Conservation (phyloP, 92 coral and sea anemone species). For the Diadumene lineata region DNA sequence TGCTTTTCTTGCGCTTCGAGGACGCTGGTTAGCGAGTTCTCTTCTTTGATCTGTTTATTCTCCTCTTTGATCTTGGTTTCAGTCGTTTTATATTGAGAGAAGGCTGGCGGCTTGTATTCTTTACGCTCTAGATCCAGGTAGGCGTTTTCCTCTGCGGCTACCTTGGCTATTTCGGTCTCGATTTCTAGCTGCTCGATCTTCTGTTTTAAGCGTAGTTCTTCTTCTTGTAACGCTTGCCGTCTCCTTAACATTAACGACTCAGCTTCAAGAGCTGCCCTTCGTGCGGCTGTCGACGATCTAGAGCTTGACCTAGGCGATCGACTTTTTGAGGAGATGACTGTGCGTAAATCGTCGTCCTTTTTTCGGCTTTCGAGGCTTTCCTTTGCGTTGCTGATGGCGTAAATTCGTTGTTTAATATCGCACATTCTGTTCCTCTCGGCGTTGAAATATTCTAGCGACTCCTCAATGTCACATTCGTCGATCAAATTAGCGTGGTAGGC, state of each 20-base stretch:
- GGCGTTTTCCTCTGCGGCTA: constrained; percentile 41
- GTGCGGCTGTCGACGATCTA: constrained; percentile 31
- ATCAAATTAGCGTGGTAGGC: constrained; percentile 23
- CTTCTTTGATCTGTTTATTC: neutral
- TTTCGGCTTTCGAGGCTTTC: neutral
- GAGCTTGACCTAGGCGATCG: constrained; percentile 22
- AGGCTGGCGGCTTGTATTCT: constrained; percentile 26
- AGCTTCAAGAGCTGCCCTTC: constrained; percentile 38
- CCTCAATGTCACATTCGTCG: constrained; percentile 24
- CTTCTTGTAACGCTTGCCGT: constrained; percentile 36
- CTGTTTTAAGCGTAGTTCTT: constrained; percentile 48
- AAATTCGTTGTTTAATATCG: constrained; percentile 23
- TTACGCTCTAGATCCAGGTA: neutral
- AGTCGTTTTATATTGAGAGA: no score
- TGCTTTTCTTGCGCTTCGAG: constrained; percentile 33
- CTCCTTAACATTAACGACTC: constrained; percentile 31
- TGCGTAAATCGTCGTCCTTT: neutral
- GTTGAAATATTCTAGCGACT: constrained; percentile 16
- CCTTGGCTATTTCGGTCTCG: constrained; percentile 44
- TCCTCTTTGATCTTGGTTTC: neutral
- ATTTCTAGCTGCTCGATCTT: constrained; percentile 41
- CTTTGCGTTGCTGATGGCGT: constrained; percentile 17
- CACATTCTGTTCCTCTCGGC: neutral
- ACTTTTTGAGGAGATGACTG: constrained; percentile 12
- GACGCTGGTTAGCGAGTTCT: constrained; percentile 8